These are phyloP conservation scores for Chaetops frenatus DNA, from an alignment of 2,113 vertebrate species.

Conservation along the genomic window DNA sequence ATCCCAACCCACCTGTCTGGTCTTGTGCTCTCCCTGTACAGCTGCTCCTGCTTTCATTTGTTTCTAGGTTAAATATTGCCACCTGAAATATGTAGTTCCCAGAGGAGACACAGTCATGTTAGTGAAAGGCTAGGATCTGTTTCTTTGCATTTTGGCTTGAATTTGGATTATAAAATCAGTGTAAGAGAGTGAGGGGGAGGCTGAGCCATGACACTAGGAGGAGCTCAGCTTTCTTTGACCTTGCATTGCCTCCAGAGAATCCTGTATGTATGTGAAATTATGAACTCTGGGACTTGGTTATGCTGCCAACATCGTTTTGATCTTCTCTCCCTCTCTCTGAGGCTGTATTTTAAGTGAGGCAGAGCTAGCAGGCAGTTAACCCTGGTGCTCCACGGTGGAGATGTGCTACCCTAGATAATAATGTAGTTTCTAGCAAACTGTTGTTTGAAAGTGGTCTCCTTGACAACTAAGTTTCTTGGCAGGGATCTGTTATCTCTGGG, in stretches of 20 bases:
- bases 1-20: background rate
- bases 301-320: background rate
- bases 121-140: background rate
- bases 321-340: background rate
- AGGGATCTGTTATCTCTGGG: background rate
- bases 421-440: background rate
- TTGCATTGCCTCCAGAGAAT: background rate
- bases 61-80: slow-evolving; percentile 21
- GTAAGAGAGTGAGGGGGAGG: background rate
- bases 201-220: background rate
- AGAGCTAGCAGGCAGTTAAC: slow-evolving; percentile 11
- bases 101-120: background rate
- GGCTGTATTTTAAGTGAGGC: background rate
- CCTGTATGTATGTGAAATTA: background rate
- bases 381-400: background rate
- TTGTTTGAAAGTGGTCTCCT: slow-evolving; percentile 13
- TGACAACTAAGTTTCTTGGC: slow-evolving; percentile 29
- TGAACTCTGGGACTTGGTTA: background rate
- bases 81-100: background rate
- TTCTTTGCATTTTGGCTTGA: background rate
- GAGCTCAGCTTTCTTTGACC: background rate
- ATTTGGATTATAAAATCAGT: background rate
- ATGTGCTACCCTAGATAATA: background rate
- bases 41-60: background rate
- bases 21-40: background rate